Base-by-base conservation (phyloP, 2,797 vertebrate species). In the Telmatherina bonti region DNA sequence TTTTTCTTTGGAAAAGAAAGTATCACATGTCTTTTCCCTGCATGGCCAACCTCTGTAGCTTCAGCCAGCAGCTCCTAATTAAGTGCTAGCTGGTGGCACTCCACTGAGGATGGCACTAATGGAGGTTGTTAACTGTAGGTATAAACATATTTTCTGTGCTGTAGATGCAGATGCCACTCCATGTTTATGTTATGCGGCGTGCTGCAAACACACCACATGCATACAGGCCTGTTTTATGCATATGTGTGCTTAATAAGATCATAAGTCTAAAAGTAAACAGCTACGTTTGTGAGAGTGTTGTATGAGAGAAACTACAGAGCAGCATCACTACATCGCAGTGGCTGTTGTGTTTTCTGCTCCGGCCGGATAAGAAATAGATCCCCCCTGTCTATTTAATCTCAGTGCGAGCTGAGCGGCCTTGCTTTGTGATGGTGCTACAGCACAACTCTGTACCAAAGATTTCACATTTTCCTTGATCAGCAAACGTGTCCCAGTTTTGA, bases 121-220 rank as follows among this genome's bases (percentile, higher is more conserved):
- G 86, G 83, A 91, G 78, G 74, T 63, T 80, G 74, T 87, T 91
- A 85, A 90, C 85, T 89, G 70, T 81, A 82, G 52, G 76, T 74
- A 76, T 58, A 79, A 89, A 85, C 82, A 78, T 55, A 58, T 49
- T 24, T 53, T 60, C 27, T 26, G 61, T 20, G 57, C 20, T 7
- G 52, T 1, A 72, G 62, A 78, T 69, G 49, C 59, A 69, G 61
- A 76, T 64, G 68, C 70, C 70, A 70, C 58, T 35, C 18, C 5
- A 15, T 60, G 26, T 65, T 59, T 49, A 22, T 61, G 36, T 11
- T 9, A 30, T 24, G 51, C 49, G 11, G 20, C 0, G 56, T 0
- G 41, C 26, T 64, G 27, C 4, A 7, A 41, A 57, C 64, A 43
- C 0, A 36, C 52, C 0, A 45, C 58, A 10, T 61, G 22, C 30